Evolutionary conservation across 2,113 vertebrate genomes (phyloP).

Genomic region (Ameiurus melas): DNA sequence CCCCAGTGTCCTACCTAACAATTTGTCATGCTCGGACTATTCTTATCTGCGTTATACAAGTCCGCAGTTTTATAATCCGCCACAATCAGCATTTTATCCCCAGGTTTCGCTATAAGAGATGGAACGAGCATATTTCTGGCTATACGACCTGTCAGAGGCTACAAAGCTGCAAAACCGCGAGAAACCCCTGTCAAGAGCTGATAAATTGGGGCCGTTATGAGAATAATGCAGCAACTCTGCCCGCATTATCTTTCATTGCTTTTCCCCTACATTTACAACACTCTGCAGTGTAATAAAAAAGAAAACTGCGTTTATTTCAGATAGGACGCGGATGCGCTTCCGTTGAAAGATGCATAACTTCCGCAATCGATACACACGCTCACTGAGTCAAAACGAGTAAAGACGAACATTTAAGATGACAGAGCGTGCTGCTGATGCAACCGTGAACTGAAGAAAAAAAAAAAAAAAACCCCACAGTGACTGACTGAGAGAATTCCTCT

Average conservation of each 20-base stretch:
- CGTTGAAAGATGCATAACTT: conserved; percentile 69
- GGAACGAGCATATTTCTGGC: not conserved
- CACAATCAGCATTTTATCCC: conserved; percentile 19
- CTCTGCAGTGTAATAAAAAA: conserved; percentile 15
- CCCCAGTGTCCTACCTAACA: not conserved
- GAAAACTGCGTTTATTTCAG: conserved; percentile 1
- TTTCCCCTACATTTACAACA: not conserved
- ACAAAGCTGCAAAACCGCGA: not conserved
- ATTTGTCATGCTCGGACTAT: conserved; percentile 14
- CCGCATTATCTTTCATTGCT: conserved; percentile 11
- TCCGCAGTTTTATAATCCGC: conserved; percentile 14
- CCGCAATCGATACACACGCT: conserved; percentile 61
- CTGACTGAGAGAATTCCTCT: not conserved
- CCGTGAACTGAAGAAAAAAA: not conserved
- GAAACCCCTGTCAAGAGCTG: not conserved
- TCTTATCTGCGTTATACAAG: conserved; percentile 13
- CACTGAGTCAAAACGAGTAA: conserved; percentile 53
- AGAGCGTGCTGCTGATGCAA: not conserved
- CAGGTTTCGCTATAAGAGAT: not conserved
- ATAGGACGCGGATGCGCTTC: conserved; percentile 51
- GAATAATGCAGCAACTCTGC: conserved; percentile 15
- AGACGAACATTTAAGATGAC: not conserved
- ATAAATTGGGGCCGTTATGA: conserved; percentile 31
- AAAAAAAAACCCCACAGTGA: not conserved
- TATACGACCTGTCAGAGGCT: conserved; percentile 1